A percentile compares a stretch with the other conserved stretches of the same genome.
Conservation (phyloP, 2,113 vertebrate species). For the Perca fluviatilis region DNA sequence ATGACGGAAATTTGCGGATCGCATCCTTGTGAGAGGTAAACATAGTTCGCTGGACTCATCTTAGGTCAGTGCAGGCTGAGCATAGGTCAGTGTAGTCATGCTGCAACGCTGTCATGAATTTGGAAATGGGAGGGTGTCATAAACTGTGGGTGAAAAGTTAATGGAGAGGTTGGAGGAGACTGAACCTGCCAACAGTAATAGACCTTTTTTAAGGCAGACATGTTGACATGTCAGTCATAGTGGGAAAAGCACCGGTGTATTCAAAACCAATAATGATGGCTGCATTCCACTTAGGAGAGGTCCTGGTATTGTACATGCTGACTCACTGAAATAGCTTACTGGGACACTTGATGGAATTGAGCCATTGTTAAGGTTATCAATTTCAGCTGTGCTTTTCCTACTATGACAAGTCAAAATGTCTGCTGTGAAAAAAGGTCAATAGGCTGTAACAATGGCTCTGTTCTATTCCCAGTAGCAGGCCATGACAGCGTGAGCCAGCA, state of each 20-base stretch:
- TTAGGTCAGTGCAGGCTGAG: conserved; percentile 27
- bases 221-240: no score
- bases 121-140: neutral
- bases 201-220: no score
- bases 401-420: no score
- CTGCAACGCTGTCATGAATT: neutral
- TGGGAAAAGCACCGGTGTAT: no score
- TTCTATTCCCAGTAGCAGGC: neutral
- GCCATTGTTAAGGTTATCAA: no score
- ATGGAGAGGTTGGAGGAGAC: neutral
- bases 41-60: conserved; percentile 1
- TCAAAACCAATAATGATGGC: no score
- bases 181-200: neutral
- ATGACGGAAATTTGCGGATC: conserved; percentile 11
- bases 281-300: no score
- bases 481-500: neutral
- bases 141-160: neutral
- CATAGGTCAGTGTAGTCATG: neutral
- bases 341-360: no score
- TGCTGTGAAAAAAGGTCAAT: no score
- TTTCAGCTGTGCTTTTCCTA: no score
- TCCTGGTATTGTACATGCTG: no score
- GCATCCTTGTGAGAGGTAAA: conserved; percentile 33
- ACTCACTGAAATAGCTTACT: no score
- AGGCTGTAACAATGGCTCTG: neutral